Base-by-base conservation (phyloP, 2,888 invertebrate genomes). In the Arge pagana region DNA sequence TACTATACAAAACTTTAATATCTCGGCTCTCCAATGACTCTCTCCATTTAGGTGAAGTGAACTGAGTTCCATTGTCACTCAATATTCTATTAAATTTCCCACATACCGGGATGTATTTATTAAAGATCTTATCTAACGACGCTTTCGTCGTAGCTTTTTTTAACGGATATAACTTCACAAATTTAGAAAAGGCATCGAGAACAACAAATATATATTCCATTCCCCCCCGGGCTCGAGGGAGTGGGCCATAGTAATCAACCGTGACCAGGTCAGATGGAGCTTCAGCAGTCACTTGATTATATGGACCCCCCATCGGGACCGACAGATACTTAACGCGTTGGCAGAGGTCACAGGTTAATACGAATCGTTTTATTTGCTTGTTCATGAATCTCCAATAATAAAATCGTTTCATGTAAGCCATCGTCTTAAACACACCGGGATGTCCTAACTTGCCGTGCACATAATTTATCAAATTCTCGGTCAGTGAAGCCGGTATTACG, bases 311-410 rank as follows among this genome's bases (percentile, higher is more conserved):
- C 40, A 39, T 52, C 21, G 8, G 28, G 5, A 31, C 19, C 8
- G 19, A 40, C 4, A 39, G 16, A 41, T 40, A 39, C 28, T 53
- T 48, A 6, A 15, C 8, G 23, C 55, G 55, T 30, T 63, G 59
- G 41, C 61, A 62, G 3, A 61, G 16, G 35, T 60, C 57, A 26
- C 61, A 61, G 10, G 50, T 21, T 8, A 33, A 15, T n/a, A 54
- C 33, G 18, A 30, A 45, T 11, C 23, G 28, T 24, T 57, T 57
- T 8, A 55, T 21, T 3, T 51, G 45, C 19, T 42, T 24, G 7
- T 36, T 13, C 45, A 57, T 55, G 10, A 48, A 31, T 23, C 4
- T 26, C 54, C 55, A 55, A 33, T 26, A 55, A 11, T 55, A 52
- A 35, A 33, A 54, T 7, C 26, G 18, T 37, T 39, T 48, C 4